Percentiles rank a stretch among this genome's conserved stretches.
Conservation (phyloP, 2,888 invertebrate species). For the Pantelozetes paolii region DNA sequence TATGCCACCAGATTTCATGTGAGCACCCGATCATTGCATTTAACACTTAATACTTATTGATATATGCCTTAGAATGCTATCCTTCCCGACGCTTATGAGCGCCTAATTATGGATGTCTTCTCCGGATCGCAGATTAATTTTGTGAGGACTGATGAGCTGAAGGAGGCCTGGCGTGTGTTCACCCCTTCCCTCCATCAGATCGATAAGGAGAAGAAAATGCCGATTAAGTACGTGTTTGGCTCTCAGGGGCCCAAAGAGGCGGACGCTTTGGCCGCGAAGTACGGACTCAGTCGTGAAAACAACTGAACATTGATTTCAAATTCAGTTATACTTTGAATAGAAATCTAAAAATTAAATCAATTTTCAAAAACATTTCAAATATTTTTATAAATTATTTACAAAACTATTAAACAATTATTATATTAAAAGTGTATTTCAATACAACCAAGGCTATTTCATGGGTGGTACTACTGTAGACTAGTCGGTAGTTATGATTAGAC, state of each 20-base stretch:
- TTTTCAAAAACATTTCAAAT: too few relatives aligned
- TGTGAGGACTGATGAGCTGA: slow-evolving; percentile 41
- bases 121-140: slow-evolving; percentile 37
- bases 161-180: slow-evolving; percentile 42
- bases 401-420: too few relatives aligned
- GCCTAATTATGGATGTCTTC: slow-evolving; percentile 42
- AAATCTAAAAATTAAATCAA: too few relatives aligned
- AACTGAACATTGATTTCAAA: too few relatives aligned
- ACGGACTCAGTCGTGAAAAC: slow-evolving; percentile 27
- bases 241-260: slow-evolving; percentile 26
- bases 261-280: slow-evolving; percentile 28
- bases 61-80: slow-evolving; percentile 5
- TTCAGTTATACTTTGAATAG: too few relatives aligned
- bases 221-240: slow-evolving; percentile 34
- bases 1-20: slow-evolving; percentile 38
- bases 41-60: not conserved
- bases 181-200: slow-evolving; percentile 40
- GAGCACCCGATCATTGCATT: not conserved
- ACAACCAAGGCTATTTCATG: too few relatives aligned
- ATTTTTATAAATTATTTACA: too few relatives aligned
- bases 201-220: slow-evolving; percentile 6
- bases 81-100: slow-evolving; percentile 42
- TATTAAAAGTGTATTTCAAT: too few relatives aligned
- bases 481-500: too few relatives aligned
- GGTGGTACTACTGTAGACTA: too few relatives aligned